phyloP scores from a whole-genome alignment of 2,797 vertebrate genomes.

The Acanthurus tractus region DNA sequence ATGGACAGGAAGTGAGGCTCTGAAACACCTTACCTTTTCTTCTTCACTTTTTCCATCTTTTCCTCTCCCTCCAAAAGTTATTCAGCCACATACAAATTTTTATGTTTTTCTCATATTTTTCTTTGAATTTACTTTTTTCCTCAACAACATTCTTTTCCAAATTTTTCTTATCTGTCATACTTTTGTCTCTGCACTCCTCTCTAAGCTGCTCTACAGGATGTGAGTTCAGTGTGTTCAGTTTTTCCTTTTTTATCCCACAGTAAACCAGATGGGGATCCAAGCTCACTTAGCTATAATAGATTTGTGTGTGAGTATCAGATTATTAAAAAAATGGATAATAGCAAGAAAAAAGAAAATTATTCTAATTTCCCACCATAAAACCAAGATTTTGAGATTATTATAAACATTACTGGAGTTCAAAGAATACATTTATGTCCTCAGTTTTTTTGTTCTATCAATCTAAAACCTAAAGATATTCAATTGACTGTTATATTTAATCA shows the following conservation, averaged over 20 bases:
- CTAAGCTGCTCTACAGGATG: not conserved
- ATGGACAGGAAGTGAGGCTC: conserved; percentile 31
- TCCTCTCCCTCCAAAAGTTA: not conserved
- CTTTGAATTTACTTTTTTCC: not conserved
- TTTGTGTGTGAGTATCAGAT: not conserved
- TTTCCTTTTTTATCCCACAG: conserved; percentile 10
- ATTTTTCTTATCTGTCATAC: not conserved
- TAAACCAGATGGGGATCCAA: conserved; percentile 27
- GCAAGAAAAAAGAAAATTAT: not conserved
- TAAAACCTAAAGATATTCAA: no score
- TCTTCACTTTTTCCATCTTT: not conserved
- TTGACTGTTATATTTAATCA: no score
- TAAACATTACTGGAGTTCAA: not conserved
- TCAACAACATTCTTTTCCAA: not conserved
- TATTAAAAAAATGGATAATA: not conserved
- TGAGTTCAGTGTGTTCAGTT: not conserved
- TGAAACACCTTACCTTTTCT: not conserved
- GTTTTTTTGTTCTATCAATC: no score
- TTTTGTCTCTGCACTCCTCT: not conserved
- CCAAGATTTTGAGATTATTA: not conserved
- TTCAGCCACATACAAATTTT: not conserved
- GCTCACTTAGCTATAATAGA: conserved; percentile 11
- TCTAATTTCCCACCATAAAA: not conserved
- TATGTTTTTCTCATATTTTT: no score
- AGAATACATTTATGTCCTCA: no score